Base-by-base conservation (phyloP, 2,113 vertebrate genomes). In the Percopsis transmontana region DNA sequence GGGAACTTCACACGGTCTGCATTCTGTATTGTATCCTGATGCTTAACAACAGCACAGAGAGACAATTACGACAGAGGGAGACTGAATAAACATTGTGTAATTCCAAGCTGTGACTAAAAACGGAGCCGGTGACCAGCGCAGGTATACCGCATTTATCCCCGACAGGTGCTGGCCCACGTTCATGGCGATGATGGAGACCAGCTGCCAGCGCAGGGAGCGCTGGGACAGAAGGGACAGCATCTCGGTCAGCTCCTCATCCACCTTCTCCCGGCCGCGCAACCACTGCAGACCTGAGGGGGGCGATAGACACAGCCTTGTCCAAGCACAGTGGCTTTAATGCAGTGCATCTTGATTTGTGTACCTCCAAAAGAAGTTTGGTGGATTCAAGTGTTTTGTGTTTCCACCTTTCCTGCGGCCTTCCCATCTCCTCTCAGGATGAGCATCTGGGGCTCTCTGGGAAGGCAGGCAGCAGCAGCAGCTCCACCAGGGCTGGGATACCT, bases 141-240 rank as follows among this genome's bases (percentile, higher is more conserved):
- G n/a, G n/a, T n/a, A n/a, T n/a, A 97, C 96, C 63, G 72, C 95
- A 0, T 98, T 97, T 66, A 98, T 76, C 12, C 96, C 96, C 0
- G 96, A 98, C 72, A 98, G 93, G 91, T 98, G 97, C 85, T 98
- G 96, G 23, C 96, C 96, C 78, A 90, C 95, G 77, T 88, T 98
- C 90, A 97, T 90, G 69, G 92, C 19, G 0, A 96, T 39, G 71
- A 96, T 75, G 16, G 95, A 95, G 78, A 96, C 62, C 33, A 98
- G 89, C 84, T 97, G 97, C 97, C 96, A 98, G 21, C 95, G 91
- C 53, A 98, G 83, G 3, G 94, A 92, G 57, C 68, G 88, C 81
- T 89, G 89, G 52, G 85, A 82, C 77, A 92, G 92, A 55, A 99
- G 91, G 70, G 83, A 91, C 23, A 93, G 87, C 90, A 98, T 97